Evolutionary conservation across 2,797 vertebrate species (phyloP).

Genomic region (Crenuchus spilurus): DNA sequence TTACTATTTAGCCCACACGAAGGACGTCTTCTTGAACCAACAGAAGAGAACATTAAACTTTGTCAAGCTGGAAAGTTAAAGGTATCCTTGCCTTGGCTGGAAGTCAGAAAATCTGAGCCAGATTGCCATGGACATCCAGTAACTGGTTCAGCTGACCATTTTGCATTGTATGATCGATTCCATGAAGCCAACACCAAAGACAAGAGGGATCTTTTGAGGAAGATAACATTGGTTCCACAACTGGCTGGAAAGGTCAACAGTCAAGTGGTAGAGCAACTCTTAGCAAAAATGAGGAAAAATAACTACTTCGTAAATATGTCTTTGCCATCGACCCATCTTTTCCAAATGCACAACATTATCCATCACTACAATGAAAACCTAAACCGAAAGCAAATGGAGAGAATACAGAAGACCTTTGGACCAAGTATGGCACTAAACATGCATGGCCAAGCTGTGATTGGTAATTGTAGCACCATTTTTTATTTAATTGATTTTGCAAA

Average conservation of each 20-base stretch:
- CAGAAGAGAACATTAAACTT: constrained; percentile 17
- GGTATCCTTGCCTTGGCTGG: constrained; percentile 30
- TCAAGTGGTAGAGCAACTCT: constrained; percentile 13
- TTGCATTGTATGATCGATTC: constrained; percentile 18
- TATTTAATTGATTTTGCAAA: too few species aligned
- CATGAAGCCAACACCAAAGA: constrained; percentile 19
- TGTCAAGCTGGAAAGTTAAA: constrained; percentile 11
- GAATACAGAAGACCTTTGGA: not conserved
- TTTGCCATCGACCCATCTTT: constrained; percentile 2
- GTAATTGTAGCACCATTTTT: constrained; percentile 1
- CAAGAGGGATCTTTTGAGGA: constrained; percentile 1
- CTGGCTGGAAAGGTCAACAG: constrained; percentile 20
- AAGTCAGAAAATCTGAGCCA: not conserved
- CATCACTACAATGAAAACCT: constrained; percentile 7
- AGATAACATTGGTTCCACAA: constrained; percentile 17
- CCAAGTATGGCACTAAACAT: not conserved
- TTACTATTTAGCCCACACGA: constrained; percentile 33
- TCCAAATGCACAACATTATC: constrained; percentile 5
- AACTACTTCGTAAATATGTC: constrained; percentile 18
- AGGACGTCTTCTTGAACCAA: constrained; percentile 22
- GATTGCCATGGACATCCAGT: constrained; percentile 22
- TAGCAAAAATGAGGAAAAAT: constrained; percentile 18
- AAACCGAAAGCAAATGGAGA: not conserved
- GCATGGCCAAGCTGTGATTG: not conserved
- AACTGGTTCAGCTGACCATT: constrained; percentile 28